Evolutionary conservation across 2,113 vertebrate genomes (phyloP).

Genomic region (Hemichromis elongatus): DNA sequence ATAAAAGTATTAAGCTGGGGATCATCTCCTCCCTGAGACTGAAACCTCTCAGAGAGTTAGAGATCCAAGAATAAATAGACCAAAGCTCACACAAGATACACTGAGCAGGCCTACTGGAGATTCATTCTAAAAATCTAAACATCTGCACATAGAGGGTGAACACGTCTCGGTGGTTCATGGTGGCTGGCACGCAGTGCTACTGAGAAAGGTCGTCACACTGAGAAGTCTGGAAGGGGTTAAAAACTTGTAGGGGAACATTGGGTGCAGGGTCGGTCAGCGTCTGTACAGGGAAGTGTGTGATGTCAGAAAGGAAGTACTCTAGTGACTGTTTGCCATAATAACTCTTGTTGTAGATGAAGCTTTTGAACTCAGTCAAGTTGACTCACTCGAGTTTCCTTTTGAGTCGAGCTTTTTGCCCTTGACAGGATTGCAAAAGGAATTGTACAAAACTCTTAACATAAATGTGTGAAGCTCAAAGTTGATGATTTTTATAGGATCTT

Average conservation of each 20-base stretch:
- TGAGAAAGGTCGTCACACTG: background rate
- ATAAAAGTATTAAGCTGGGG: background rate
- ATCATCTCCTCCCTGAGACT: background rate
- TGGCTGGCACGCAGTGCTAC: background rate
- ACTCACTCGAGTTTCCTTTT: background rate
- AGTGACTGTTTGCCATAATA: background rate
- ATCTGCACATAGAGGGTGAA: background rate
- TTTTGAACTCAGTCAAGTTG: background rate
- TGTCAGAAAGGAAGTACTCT: background rate
- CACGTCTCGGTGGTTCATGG: background rate
- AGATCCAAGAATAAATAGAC: background rate
- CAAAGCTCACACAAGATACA: background rate
- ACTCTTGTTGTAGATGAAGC: background rate
- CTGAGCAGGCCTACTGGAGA: background rate
- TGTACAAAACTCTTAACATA: too few relatives aligned
- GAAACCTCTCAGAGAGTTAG: conserved; percentile 16
- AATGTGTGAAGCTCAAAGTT: too few relatives aligned
- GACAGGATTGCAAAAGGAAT: too few relatives aligned
- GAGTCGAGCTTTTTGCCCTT: background rate
- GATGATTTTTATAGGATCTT: too few relatives aligned
- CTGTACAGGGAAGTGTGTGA: background rate
- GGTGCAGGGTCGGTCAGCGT: background rate
- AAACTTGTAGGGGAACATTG: background rate
- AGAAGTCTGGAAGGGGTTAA: conserved; percentile 5
- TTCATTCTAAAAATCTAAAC: background rate